A percentile compares a stretch with the other conserved stretches of the same genome.
Conservation (phyloP, 2,888 invertebrate species). For the Metalampra italica region DNA sequence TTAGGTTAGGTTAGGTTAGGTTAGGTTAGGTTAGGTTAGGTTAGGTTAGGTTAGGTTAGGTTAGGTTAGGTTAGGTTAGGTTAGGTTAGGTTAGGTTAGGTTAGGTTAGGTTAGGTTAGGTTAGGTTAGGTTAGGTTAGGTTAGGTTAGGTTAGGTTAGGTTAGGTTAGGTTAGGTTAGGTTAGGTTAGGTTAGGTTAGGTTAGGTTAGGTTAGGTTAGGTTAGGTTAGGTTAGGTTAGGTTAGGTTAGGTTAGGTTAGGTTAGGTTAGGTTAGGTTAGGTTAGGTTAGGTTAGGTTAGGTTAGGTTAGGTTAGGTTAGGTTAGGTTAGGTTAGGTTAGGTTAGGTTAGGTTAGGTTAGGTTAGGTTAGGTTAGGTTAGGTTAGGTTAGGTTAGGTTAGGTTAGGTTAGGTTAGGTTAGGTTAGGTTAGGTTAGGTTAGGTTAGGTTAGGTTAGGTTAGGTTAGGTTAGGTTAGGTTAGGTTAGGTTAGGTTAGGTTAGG, state of each 20-base stretch:
- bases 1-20: conserved; percentile 16
- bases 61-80: conserved; percentile 16
- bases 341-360: conserved; percentile 10
- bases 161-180: conserved; percentile 21
- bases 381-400: conserved; percentile 12
- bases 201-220: conserved; percentile 17
- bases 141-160: conserved; percentile 17
- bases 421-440: conserved; percentile 11
- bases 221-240: conserved; percentile 16
- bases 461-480: conserved; percentile 12
- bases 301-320: conserved; percentile 3
- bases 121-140: conserved; percentile 18
- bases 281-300: conserved; percentile 8
- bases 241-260: conserved; percentile 16
- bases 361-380: conserved; percentile 12
- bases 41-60: conserved; percentile 15
- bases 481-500: conserved; percentile 12
- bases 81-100: conserved; percentile 14
- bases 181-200: conserved; percentile 19
- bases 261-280: conserved; percentile 13
- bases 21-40: conserved; percentile 16
- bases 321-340: conserved; percentile 7
- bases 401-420: conserved; percentile 12
- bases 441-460: conserved; percentile 11
- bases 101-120: conserved; percentile 13